Evolutionary conservation across 1,140 invertebrate genomes (phyloP).

Genomic region (Dinoponera quadriceps): DNA sequence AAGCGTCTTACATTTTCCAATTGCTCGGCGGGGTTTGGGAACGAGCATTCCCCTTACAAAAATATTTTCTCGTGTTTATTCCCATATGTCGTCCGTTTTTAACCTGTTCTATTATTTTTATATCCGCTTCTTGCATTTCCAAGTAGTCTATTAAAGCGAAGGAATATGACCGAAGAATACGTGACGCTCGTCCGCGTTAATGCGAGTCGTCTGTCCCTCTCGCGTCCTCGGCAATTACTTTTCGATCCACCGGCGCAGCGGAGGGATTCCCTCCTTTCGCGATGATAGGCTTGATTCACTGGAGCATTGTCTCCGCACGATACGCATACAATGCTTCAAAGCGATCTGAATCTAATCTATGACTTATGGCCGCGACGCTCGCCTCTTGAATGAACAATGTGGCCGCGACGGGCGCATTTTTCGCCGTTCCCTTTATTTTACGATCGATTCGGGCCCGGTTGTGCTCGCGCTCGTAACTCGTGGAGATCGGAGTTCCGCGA

Average conservation of each 20-base stretch:
- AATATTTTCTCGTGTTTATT: too few species aligned
- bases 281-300: constrained; percentile 76
- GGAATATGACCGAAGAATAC: too few species aligned
- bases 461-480: not conserved
- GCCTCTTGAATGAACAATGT: constrained; percentile 76
- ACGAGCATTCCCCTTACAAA: too few species aligned
- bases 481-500: not conserved
- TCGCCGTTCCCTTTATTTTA: constrained; percentile 29
- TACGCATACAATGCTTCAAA: constrained; percentile 79
- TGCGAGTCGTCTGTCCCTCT: not conserved
- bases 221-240: constrained; percentile 66
- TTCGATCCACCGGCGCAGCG: constrained; percentile 27
- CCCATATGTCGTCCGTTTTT: too few species aligned
- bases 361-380: constrained; percentile 74
- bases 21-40: too few species aligned
- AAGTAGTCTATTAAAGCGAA: too few species aligned
- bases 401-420: constrained; percentile 50
- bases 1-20: too few species aligned
- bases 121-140: too few species aligned
- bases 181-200: not conserved
- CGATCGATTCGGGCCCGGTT: constrained; percentile 44
- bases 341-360: constrained; percentile 80
- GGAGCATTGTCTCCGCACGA: constrained; percentile 76
- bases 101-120: too few species aligned
- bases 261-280: constrained; percentile 69